Evolutionary conservation across 2,888 invertebrate genomes (phyloP), one percentile per base, ranked within the genome.

Genomic region (Amphiduros pacificus): DNA sequence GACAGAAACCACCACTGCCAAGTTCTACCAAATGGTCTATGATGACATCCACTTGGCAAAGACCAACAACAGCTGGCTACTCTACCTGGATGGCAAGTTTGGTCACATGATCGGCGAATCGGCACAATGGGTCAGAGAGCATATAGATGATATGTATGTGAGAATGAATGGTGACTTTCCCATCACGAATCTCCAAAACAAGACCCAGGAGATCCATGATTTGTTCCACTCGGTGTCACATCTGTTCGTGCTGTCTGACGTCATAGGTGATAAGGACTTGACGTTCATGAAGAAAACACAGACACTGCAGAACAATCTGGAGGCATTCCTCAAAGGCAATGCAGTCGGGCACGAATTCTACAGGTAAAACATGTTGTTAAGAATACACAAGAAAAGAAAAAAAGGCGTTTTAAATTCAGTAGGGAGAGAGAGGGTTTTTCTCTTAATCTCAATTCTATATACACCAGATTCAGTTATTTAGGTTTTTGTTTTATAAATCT

Each of bases 91-190:
- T 6, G 17, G 36, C 4, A 51, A 31, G 1, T 49, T 32, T 17
- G 22, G 22, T 32, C 50, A 58, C 51, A 50, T 58, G 58, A 3
- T 31, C 1, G 36, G 28, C 9, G 24, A 20, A 20, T 26, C 5
- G 2, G 48, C 31, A 26, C 4, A 20, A 3, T 24, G 31, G n/a
- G 28, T 58, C 14, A 22, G 22, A 22, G 6, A 3, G n/a, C 27
- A 57, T 49, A 20, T 57, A 6, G 11, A 14, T 1, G 48, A 29
- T 11, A 3, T 57, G 48, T n/a, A 29, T 22, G 26, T 17, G 31
- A 3, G 14, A 2, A 58, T 58, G 58, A 58, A 58, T 26, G 51
- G 50, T 3, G 58, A 58, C 50, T 58, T 58, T 22, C 31, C 50
- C 2, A 49, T 11, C 32, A 58, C 26, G 5, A 31, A 4, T 24